These are phyloP conservation scores for Cardinalis cardinalis DNA, from an alignment of 2,113 vertebrate species.

Conservation along the genomic window DNA sequence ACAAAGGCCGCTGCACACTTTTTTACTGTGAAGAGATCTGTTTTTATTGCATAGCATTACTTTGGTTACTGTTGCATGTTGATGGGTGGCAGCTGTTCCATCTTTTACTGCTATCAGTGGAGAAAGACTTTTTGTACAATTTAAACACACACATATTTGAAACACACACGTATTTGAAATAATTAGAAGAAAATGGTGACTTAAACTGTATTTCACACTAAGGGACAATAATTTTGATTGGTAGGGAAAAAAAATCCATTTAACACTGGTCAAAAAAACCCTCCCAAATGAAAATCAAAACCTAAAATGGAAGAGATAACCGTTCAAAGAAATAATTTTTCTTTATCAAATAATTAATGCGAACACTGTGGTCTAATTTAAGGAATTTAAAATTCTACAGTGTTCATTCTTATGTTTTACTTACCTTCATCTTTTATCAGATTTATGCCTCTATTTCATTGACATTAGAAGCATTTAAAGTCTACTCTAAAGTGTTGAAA, in stretches of 20 bases:
- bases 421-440: neutral
- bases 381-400: neutral
- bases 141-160: neutral
- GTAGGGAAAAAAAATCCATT: neutral
- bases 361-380: neutral
- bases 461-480: neutral
- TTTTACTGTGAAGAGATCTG: neutral
- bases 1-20: neutral
- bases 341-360: neutral
- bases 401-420: neutral
- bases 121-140: neutral
- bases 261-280: neutral
- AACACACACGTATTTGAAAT: neutral
- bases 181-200: neutral
- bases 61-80: conserved; percentile 7
- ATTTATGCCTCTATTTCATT: neutral
- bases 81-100: conserved; percentile 19
- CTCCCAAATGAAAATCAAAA: neutral
- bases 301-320: neutral
- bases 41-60: neutral
- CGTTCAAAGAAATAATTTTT: neutral
- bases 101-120: neutral
- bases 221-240: neutral
- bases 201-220: neutral
- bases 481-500: neutral